Percentiles rank a stretch among this genome's conserved stretches.
These are phyloP conservation scores for Ditula angustiorana DNA, from an alignment of 2,888 invertebrate genomes.

Conservation along the genomic window DNA sequence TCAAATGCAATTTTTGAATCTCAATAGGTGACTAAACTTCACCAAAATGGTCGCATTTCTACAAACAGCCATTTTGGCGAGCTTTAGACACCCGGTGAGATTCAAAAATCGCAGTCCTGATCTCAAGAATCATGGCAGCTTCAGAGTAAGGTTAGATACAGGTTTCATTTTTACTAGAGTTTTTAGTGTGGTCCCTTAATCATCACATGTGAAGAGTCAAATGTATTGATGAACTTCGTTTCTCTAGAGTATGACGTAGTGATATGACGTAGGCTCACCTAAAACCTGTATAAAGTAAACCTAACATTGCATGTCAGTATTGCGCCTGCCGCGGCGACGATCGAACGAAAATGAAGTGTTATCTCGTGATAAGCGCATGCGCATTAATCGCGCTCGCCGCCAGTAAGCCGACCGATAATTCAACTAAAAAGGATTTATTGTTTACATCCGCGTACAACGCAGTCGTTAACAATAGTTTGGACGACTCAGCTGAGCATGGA, in stretches of 20 bases:
- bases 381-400: background rate
- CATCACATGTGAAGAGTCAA: background rate
- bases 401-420: background rate
- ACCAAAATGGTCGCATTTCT: too few species aligned
- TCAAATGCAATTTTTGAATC: too few species aligned
- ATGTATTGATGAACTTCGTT: background rate
- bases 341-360: background rate
- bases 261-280: background rate
- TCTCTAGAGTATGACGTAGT: background rate
- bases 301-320: background rate
- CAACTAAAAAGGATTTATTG: background rate
- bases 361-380: background rate
- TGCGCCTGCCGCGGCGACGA: background rate
- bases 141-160: too few species aligned
- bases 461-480: background rate
- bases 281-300: background rate
- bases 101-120: too few species aligned
- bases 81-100: too few species aligned
- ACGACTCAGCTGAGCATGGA: background rate
- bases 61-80: too few species aligned
- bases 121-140: too few species aligned
- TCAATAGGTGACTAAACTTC: too few species aligned
- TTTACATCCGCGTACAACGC: background rate
- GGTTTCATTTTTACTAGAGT: too few species aligned
- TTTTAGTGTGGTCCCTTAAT: background rate